Evolutionary conservation across 2,113 vertebrate species (phyloP).

Genomic region (Pelecanoides urinatrix): DNA sequence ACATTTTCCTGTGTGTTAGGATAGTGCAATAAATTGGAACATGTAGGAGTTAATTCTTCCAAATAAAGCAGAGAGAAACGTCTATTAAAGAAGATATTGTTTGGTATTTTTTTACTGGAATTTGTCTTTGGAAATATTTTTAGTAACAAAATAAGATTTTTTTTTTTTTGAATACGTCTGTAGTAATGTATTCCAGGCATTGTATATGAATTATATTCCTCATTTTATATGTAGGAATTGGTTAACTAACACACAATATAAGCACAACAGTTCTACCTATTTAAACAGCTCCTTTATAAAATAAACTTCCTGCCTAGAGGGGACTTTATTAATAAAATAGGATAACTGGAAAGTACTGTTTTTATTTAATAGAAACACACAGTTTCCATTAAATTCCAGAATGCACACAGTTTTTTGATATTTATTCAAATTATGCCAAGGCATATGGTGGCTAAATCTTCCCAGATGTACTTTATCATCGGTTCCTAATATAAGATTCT

Average conservation of each 20-base stretch:
- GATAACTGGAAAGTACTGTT: background rate
- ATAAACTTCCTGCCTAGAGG: background rate
- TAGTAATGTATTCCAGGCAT: background rate
- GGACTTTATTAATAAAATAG: background rate
- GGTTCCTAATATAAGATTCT: background rate
- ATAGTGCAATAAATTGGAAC: background rate
- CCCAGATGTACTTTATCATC: background rate
- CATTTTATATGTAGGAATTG: background rate
- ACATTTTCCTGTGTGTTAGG: background rate
- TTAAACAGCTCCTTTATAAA: background rate
- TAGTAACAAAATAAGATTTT: background rate
- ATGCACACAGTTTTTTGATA: background rate
- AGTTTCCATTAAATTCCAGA: background rate
- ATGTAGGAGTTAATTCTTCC: background rate
- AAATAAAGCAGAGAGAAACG: background rate
- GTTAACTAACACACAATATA: background rate
- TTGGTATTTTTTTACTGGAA: background rate
- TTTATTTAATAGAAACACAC: background rate
- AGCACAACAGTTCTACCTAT: background rate
- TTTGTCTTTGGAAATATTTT: background rate
- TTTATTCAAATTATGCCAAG: background rate
- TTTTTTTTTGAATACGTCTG: background rate
- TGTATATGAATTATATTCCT: background rate
- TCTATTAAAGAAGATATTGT: background rate
- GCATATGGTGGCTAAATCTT: background rate